phyloP scores from a whole-genome alignment of 2,888 invertebrate genomes.

The Lutraria lutraria region DNA sequence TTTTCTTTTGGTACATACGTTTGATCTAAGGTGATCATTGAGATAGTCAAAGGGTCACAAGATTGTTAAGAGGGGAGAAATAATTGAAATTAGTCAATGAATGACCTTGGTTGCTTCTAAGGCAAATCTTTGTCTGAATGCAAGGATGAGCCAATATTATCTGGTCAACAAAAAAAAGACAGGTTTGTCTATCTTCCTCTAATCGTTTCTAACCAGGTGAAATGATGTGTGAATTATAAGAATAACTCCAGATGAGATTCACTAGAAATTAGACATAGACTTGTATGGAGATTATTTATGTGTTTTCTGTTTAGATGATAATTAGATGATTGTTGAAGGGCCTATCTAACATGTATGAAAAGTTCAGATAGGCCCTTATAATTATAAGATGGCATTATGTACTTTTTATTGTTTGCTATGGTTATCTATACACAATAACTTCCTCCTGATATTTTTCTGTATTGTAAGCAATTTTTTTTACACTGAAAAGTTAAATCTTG shows the following conservation, averaged over 20 bases:
- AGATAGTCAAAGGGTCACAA: conserved; percentile 54
- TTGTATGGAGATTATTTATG: background rate
- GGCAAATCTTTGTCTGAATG: background rate
- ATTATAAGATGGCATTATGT: too few species aligned
- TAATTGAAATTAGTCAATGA: conserved; percentile 11
- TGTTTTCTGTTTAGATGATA: background rate
- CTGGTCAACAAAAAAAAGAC: conserved; percentile 15
- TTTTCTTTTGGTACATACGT: conserved; percentile 38
- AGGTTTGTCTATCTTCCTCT: background rate
- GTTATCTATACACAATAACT: too few species aligned
- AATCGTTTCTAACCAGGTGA: background rate
- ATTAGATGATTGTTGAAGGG: too few species aligned
- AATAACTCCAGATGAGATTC: conserved; percentile 7
- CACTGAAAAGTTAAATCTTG: too few species aligned
- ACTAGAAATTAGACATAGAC: background rate
- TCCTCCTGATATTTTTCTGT: too few species aligned
- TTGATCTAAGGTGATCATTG: conserved; percentile 54
- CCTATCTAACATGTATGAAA: too few species aligned
- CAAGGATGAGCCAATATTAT: conserved; percentile 10
- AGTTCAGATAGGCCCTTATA: too few species aligned
- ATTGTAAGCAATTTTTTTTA: too few species aligned
- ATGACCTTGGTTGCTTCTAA: conserved; percentile 9
- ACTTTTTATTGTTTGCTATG: too few species aligned
- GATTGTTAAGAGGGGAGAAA: conserved; percentile 26
- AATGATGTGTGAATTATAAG: background rate